Evolutionary conservation across 1,140 invertebrate species (phyloP).

Genomic region (Meloidogyne chitwoodi): DNA sequence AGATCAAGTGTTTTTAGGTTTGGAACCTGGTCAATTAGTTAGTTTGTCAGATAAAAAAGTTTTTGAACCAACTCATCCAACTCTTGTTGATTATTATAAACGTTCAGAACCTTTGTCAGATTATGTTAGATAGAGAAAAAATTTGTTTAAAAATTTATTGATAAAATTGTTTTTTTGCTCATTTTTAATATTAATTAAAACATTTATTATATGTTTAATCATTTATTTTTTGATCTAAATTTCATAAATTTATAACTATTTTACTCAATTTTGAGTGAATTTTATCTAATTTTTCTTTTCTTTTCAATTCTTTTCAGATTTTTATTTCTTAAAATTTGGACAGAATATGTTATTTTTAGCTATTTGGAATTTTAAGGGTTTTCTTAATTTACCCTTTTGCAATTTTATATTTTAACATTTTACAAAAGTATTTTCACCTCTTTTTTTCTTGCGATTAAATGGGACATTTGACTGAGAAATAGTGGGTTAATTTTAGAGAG

Average conservation of each 20-base stretch:
- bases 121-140: conserved; percentile 21
- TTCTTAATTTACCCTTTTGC: neutral
- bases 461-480: neutral
- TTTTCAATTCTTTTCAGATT: too few relatives aligned
- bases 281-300: too few relatives aligned
- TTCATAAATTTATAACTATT: too few relatives aligned
- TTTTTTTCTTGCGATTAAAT: neutral
- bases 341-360: too few relatives aligned
- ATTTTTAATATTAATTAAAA: neutral
- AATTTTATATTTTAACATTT: neutral
- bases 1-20: conserved; percentile 48
- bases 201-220: too few relatives aligned
- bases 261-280: too few relatives aligned
- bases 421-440: neutral
- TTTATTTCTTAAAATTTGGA: too few relatives aligned
- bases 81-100: conserved; percentile 32
- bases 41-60: conserved; percentile 50
- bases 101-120: conserved; percentile 25
- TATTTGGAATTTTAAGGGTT: too few relatives aligned
- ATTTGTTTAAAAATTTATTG: neutral
- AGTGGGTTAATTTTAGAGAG: neutral
- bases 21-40: conserved; percentile 48
- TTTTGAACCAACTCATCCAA: conserved; percentile 50
- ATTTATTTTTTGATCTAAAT: neutral
- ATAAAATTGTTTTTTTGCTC: neutral